Base-by-base conservation (phyloP, 2,888 invertebrate species). In the Dicycla oo region DNA sequence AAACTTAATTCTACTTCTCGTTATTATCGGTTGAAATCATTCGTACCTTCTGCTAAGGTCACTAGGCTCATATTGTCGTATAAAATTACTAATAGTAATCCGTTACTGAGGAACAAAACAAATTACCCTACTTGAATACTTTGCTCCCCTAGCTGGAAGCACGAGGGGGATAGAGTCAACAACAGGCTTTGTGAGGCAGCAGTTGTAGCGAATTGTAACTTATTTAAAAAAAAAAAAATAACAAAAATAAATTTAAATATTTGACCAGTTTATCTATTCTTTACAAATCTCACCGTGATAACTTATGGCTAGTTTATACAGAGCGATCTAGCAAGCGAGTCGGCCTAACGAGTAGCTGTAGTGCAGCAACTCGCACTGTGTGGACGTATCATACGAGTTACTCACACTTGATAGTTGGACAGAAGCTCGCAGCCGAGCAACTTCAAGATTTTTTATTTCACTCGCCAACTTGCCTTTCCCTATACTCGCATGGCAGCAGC, bases 51-150 rank as follows among this genome's bases (percentile, higher is more conserved):
- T 60, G 7, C 60, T 80, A 80, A 63, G 45, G 40, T 64, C 60
- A 67, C 63, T 15, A 60, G 51, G 51, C 30, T 66, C 60, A 54
- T 69, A 71, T 79, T 71, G 43, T 78, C 80, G 81, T 80, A 79
- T 80, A 81, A 76, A 81, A 74, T 87, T 82, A 87, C 84, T 83
- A 86, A 85, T 76, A 83, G 84, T 88, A 88, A 87, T 88, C 88
- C 85, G 89, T 87, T 84, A 87, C 82, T 86, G 84, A 78, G 76
- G 87, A 87, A 88, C 87, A 86, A 88, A 85, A 88, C 88, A 91
- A 92, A 92, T 92, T 91, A 89, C 90, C 89, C 90, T 82, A 89
- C 88, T 90, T 87, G 88, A 88, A 91, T 88, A 88, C 85, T 88
- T 86, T 81, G 80, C 81, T 68, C 86, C 88, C 88, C 84, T 76